These are phyloP conservation scores for Orchestia grillus DNA, from an alignment of 1,140 invertebrate species.

Conservation along the genomic window DNA sequence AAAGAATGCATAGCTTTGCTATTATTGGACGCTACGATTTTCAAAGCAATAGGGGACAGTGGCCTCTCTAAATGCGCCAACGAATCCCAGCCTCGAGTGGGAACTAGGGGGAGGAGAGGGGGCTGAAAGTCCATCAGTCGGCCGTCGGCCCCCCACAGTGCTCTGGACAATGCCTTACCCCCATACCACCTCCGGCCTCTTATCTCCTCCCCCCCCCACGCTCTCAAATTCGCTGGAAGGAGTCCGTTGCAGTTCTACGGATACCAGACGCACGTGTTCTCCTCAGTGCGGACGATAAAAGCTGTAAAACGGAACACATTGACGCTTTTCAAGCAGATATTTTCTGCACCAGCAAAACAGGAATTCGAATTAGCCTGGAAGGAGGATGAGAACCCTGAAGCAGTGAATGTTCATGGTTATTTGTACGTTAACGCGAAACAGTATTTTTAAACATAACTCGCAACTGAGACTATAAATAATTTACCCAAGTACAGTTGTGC, in stretches of 20 bases:
- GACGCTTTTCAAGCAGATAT: not conserved
- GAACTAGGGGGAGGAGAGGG: not conserved
- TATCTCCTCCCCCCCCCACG: not conserved
- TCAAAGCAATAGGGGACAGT: not conserved
- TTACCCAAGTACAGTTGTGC: too few species aligned
- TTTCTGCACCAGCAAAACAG: not conserved
- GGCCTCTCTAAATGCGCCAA: not conserved
- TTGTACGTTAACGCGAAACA: too few species aligned
- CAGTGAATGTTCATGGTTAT: too few species aligned
- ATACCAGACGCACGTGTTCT: not conserved
- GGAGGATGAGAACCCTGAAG: too few species aligned
- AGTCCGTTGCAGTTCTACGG: not conserved
- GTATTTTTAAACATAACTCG: too few species aligned
- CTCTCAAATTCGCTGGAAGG: slow-evolving; percentile 25
- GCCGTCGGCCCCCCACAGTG: slow-evolving; percentile 27
- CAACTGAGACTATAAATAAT: too few species aligned
- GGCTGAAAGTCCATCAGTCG: slow-evolving; percentile 14
- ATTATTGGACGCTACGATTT: not conserved
- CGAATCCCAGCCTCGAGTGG: not conserved
- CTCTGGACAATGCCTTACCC: not conserved
- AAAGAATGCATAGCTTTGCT: too few species aligned
- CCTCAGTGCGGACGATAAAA: not conserved
- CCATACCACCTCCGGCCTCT: not conserved
- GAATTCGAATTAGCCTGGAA: not conserved
- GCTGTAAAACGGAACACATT: not conserved